Percentiles rank a stretch among this genome's conserved stretches.
Evolutionary conservation across 2,888 invertebrate genomes (phyloP).

Genomic region (Candidula unifasciata): DNA sequence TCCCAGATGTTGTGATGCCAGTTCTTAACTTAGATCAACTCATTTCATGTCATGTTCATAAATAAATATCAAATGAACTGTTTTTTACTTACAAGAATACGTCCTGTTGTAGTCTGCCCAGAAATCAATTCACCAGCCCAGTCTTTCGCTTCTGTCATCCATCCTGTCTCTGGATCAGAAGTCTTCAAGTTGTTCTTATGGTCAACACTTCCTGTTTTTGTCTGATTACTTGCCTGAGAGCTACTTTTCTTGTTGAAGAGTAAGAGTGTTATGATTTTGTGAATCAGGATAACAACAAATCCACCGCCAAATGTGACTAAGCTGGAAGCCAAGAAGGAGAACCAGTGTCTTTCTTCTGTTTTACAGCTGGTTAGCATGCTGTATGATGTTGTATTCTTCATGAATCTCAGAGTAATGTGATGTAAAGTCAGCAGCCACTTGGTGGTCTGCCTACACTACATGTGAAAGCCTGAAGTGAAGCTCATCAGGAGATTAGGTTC

Average conservation of each 20-base stretch:
- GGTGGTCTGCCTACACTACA: not conserved
- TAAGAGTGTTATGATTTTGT: constrained; percentile 94
- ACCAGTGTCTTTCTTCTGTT: constrained; percentile 87
- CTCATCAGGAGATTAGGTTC: not conserved
- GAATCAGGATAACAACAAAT: constrained; percentile 92
- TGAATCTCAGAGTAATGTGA: not conserved
- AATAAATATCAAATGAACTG: not conserved
- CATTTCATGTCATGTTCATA: not conserved
- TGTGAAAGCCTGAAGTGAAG: not conserved
- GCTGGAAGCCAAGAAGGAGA: constrained; percentile 92
- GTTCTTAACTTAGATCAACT: too few species aligned
- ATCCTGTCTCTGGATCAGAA: constrained; percentile 91
- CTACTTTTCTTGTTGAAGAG: constrained; percentile 86
- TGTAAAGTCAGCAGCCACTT: not conserved
- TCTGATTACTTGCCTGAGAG: constrained; percentile 55
- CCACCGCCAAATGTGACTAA: constrained; percentile 97
- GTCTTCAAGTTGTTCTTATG: constrained; percentile 52
- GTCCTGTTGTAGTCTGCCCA: constrained; percentile 99
- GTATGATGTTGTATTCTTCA: not conserved
- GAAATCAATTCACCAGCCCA: constrained; percentile 99
- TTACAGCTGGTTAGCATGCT: constrained; percentile 11
- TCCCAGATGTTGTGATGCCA: too few species aligned
- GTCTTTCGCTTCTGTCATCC: constrained; percentile 99
- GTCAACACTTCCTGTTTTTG: constrained; percentile 17
- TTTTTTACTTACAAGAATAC: constrained; percentile 79